phyloP scores from a whole-genome alignment of 2,797 vertebrate species.

The Threskiornis aethiopicus region DNA sequence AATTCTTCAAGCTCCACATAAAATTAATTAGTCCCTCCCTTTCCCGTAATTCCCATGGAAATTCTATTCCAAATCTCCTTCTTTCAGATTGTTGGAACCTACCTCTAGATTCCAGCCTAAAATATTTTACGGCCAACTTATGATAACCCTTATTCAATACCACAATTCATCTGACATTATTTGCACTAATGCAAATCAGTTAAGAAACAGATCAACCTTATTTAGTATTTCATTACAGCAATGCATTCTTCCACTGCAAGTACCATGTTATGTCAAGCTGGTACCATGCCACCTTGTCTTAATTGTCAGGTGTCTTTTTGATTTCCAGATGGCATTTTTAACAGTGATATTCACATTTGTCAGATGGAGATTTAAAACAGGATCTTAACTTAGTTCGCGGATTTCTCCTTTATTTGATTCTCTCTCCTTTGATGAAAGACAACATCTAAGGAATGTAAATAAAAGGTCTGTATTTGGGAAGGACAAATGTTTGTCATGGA shows the following conservation, averaged over 20 bases:
- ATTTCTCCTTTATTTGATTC: neutral
- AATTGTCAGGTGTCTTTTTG: neutral
- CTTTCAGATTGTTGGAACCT: neutral
- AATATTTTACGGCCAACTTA: neutral
- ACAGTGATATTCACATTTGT: neutral
- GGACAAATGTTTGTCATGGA: neutral
- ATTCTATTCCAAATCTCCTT: neutral
- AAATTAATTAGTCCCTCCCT: neutral
- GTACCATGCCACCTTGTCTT: neutral
- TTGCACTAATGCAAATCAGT: neutral
- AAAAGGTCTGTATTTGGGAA: neutral
- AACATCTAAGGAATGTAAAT: neutral
- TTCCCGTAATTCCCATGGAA: neutral
- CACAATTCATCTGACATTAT: neutral
- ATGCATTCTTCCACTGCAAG: neutral
- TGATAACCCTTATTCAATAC: neutral
- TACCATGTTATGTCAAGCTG: neutral
- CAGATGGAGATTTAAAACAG: neutral
- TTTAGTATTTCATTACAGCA: neutral
- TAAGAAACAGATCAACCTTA: neutral
- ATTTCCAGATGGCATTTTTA: neutral
- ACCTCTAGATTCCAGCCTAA: neutral
- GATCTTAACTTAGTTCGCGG: neutral
- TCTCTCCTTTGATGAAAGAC: neutral
- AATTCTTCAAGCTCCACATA: neutral